Conservation (phyloP, 2,797 vertebrate genomes). For the Notolepis coatsorum region DNA sequence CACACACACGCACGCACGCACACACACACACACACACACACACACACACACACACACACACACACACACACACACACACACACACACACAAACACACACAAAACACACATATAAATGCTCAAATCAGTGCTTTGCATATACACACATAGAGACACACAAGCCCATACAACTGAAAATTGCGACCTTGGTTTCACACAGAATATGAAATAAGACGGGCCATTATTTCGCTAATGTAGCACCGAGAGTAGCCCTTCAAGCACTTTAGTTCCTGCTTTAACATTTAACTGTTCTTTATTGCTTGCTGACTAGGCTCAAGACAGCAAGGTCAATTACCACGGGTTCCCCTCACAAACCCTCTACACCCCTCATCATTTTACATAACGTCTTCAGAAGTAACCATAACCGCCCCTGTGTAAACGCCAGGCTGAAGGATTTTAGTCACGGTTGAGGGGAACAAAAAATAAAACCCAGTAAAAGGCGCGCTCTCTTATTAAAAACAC, state of each 20-base stretch:
- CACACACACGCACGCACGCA: background rate
- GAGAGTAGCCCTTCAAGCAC: constrained; percentile 78
- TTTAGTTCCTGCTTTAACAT: constrained; percentile 81
- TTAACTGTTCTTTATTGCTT: constrained; percentile 82
- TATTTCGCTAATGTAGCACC: constrained; percentile 80
- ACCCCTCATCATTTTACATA: constrained; percentile 70
- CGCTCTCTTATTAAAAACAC: constrained; percentile 65
- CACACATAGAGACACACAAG: constrained; percentile 5
- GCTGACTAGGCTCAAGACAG: constrained; percentile 83
- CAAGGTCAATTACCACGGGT: constrained; percentile 82
- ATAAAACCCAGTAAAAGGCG: constrained; percentile 47
- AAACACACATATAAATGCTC: background rate
- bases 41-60: background rate
- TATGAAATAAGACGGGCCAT: constrained; percentile 83
- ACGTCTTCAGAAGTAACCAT: constrained; percentile 66
- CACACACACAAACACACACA: background rate
- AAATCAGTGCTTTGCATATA: constrained; percentile 33
- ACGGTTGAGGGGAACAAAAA: constrained; percentile 38
- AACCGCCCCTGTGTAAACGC: constrained; percentile 64
- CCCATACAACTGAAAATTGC: constrained; percentile 75
- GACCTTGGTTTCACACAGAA: constrained; percentile 83
- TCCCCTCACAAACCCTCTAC: constrained; percentile 68
- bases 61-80: background rate
- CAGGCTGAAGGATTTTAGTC: constrained; percentile 51
- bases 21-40: background rate